phyloP scores from a whole-genome alignment of 2,797 vertebrate genomes.

The Rhinophrynus dorsalis region DNA sequence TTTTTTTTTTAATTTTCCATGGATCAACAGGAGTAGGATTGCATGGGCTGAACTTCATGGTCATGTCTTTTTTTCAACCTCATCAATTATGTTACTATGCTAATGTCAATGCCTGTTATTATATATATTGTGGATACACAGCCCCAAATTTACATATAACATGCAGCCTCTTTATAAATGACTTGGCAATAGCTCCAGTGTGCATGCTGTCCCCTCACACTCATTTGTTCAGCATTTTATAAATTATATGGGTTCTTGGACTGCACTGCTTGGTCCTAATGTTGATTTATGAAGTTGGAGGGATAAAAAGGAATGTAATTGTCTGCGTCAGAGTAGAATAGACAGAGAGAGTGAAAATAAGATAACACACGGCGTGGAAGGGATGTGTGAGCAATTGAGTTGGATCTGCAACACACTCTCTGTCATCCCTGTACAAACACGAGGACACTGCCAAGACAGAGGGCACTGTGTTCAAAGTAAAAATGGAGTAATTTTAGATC shows the following conservation, averaged over 20 bases:
- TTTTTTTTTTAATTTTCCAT: no score
- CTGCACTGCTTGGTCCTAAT: neutral
- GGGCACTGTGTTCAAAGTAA: no score
- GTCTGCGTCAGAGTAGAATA: constrained; percentile 19
- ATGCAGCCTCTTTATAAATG: no score
- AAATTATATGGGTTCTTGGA: neutral
- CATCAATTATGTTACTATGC: no score
- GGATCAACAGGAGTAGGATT: no score
- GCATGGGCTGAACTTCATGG: no score
- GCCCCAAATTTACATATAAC: no score
- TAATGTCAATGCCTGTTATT: no score
- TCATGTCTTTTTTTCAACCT: no score
- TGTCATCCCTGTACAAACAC: constrained; percentile 18
- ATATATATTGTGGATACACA: no score
- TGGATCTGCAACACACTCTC: constrained; percentile 23
- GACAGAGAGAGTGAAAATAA: constrained; percentile 26
- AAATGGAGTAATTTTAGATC: no score
- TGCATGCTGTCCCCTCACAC: neutral
- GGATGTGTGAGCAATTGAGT: constrained; percentile 15
- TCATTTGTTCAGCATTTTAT: neutral
- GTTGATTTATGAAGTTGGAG: constrained; percentile 28
- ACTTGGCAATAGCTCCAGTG: no score
- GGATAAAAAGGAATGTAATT: constrained; percentile 26
- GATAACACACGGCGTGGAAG: constrained; percentile 3
- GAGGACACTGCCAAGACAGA: neutral